These are phyloP conservation scores for Trachythela sp. DNA, from an alignment of 64 coral and sea anemone genomes.

Conservation along the genomic window DNA sequence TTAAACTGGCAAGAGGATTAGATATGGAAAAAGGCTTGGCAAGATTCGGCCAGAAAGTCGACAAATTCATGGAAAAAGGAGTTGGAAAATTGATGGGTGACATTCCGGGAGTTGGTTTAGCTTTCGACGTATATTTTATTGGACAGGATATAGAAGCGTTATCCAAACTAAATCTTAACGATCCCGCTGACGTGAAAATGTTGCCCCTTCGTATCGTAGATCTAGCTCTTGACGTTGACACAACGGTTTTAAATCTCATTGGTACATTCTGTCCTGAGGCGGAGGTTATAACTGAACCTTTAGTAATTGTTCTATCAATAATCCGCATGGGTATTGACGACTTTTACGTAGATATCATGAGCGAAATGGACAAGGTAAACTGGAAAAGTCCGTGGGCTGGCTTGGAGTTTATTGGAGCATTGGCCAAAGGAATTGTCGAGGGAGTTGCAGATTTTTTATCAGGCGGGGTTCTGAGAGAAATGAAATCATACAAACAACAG, in stretches of 20 bases:
- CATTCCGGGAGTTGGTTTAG: conserved; percentile 48
- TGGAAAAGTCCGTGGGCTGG: conserved; percentile 46
- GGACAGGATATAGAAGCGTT: conserved; percentile 42
- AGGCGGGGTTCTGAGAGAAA: conserved; percentile 39
- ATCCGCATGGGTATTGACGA: conserved; percentile 63
- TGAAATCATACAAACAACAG: conserved; percentile 39
- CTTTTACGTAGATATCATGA: conserved; percentile 58
- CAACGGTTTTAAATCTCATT: conserved; percentile 42
- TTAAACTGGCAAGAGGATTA: conserved; percentile 16
- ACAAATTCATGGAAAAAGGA: background rate
- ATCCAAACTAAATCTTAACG: conserved; percentile 32
- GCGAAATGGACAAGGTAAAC: conserved; percentile 20
- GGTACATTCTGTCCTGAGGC: conserved; percentile 55
- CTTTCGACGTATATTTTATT: conserved; percentile 53
- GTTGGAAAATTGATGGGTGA: conserved; percentile 37
- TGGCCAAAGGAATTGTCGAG: conserved; percentile 38
- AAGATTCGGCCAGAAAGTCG: conserved; percentile 29
- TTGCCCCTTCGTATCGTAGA: conserved; percentile 40
- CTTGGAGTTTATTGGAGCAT: conserved; percentile 33
- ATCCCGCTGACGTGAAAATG: conserved; percentile 27
- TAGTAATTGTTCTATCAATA: conserved; percentile 54
- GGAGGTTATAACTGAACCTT: conserved; percentile 46
- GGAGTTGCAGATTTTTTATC: conserved; percentile 52
- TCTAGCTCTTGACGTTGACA: conserved; percentile 41
- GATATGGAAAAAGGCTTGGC: conserved; percentile 27